Evolutionary conservation across 35 echinoderm and acorn worm genomes (phyloP), one percentile per base, ranked within the genome.

Genomic region (Hemicentrotus pulcherrimus): DNA sequence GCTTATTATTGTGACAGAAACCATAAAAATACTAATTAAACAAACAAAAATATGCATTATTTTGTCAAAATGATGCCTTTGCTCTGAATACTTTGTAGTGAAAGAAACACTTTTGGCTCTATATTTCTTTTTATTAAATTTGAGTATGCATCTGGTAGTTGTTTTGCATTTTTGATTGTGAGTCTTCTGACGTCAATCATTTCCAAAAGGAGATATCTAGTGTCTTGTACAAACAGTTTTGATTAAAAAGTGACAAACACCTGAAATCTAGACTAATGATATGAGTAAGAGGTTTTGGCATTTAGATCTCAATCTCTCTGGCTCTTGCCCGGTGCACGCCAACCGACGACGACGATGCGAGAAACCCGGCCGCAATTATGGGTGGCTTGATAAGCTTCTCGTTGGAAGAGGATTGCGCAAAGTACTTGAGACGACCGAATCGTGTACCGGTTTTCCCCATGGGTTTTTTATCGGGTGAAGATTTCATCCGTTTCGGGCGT

Each of bases 391-490:
- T 93, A 93, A 93, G 91, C 91, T 31, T 58, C 91, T 93, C 91
- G 91, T 58, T 47, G 91, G 91, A 47, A 93, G 91, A 93, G 91
- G 91, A 93, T 93, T 93, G 91, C 91, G 91, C 91, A 93, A 93
- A 93, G 91, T 93, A 58, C 91, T 93, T 93, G 91, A 93, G 91
- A 93, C 91, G 45, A 93, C 91, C 32, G 46, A 33, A 41, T 90
- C 46, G 45, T 58, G 91, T 93, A 58, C 48, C 46, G 32, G 46
- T 48, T 31, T 90, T 90, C 46, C 91, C 91, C 91, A 47, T 93
- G 91, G 91, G 91, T 93, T 93, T 93, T 93, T 93, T 93, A 93
- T 93, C 91, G 45, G 91, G 46, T 93, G 91, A 93, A 93, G 91
- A 93, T 93, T 93, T 93, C 91, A 93, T 93, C 48, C 48, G 48